Conservation (phyloP, 2,113 vertebrate genomes). For the Mesembrinibis cayennensis region DNA sequence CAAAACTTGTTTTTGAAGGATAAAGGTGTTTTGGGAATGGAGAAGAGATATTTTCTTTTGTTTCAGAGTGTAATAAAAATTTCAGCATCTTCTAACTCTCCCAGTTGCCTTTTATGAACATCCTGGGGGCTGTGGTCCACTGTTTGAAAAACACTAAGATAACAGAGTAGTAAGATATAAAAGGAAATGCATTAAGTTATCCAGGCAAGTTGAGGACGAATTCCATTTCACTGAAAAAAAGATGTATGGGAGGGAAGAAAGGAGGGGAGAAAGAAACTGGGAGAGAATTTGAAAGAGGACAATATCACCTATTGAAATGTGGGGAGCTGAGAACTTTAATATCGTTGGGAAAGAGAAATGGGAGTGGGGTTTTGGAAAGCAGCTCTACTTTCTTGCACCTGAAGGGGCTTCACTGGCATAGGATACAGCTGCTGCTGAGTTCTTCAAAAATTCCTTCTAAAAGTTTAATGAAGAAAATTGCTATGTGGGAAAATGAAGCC, state of each 20-base stretch:
- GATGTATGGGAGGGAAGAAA: not conserved
- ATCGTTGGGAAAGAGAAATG: not conserved
- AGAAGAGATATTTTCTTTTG: not conserved
- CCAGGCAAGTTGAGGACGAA: not conserved
- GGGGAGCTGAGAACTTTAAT: not conserved
- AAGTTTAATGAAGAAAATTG: constrained; percentile 5
- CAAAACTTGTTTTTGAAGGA: not conserved
- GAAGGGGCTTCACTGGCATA: not conserved
- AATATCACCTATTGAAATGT: not conserved
- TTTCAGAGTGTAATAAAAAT: constrained; percentile 32
- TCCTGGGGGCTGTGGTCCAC: constrained; percentile 8
- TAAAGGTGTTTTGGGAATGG: constrained; percentile 1
- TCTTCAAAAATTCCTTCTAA: not conserved
- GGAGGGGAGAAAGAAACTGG: not conserved
- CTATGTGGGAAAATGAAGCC: not conserved
- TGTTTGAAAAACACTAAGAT: not conserved
- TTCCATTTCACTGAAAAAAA: not conserved
- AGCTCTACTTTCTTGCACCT: not conserved
- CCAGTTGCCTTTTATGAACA: constrained; percentile 11
- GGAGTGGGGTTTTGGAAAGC: not conserved
- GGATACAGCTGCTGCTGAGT: not conserved
- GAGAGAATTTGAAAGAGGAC: not conserved
- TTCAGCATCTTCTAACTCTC: constrained; percentile 14
- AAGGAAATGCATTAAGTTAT: not conserved
- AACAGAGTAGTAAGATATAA: not conserved